Conservation (phyloP, 1,140 invertebrate genomes). For the Drosophila kanapiae region DNA sequence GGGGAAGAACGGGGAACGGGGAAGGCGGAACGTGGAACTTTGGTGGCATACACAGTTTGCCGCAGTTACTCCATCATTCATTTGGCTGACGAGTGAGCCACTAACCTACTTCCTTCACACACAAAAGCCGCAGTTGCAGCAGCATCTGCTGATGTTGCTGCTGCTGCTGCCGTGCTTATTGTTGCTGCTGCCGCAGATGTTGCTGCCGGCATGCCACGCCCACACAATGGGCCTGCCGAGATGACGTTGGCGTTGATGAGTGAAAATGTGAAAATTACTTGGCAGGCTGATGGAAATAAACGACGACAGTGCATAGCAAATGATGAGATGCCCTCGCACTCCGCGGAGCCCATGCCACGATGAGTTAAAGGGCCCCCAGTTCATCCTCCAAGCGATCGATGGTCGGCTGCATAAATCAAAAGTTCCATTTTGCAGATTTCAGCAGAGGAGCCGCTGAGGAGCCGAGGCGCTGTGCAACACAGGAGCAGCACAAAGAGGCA, state of each 20-base stretch:
- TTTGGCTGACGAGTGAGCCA: slow-evolving; percentile 80
- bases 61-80: slow-evolving; percentile 79
- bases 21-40: slow-evolving; percentile 34
- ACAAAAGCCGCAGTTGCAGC: slow-evolving; percentile 68
- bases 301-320: slow-evolving; percentile 63
- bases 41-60: slow-evolving; percentile 48
- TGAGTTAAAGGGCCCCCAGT: slow-evolving; percentile 10
- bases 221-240: slow-evolving; percentile 46
- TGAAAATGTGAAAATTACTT: slow-evolving; percentile 74
- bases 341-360: not conserved
- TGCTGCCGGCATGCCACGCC: slow-evolving; percentile 71
- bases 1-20: not conserved
- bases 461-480: slow-evolving; percentile 7
- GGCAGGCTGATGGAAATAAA: slow-evolving; percentile 56
- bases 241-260: slow-evolving; percentile 69
- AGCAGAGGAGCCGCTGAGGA: slow-evolving; percentile 12
- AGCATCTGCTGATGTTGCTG: slow-evolving; percentile 39
- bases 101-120: slow-evolving; percentile 75
- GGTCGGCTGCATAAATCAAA: slow-evolving; percentile 72
- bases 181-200: slow-evolving; percentile 48
- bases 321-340: slow-evolving; percentile 62
- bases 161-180: slow-evolving; percentile 34
- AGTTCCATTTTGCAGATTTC: slow-evolving; percentile 68
- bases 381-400: slow-evolving; percentile 50
- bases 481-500: slow-evolving; percentile 18